A percentile compares a stretch with the other conserved stretches of the same genome.
Conservation (phyloP, 2,888 invertebrate species). For the Steinernema scapterisci region DNA sequence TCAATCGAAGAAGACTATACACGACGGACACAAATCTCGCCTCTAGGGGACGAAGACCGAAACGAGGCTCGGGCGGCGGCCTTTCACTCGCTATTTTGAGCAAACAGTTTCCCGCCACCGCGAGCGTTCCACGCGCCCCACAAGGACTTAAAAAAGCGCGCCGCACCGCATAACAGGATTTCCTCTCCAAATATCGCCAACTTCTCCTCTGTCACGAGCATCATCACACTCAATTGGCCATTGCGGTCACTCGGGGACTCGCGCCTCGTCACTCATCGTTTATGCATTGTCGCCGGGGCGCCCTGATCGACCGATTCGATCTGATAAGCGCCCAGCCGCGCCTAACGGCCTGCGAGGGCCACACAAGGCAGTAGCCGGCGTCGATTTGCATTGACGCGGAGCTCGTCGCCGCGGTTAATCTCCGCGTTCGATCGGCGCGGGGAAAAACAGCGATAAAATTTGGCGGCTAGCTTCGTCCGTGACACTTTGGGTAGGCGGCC, state of each 20-base stretch:
- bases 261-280: background rate
- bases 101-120: too few relatives aligned
- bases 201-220: background rate
- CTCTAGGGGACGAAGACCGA: too few relatives aligned
- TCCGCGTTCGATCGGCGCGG: conserved; percentile 24
- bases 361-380: conserved; percentile 3
- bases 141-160: conserved; percentile 1
- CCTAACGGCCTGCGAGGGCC: background rate
- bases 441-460: conserved; percentile 18
- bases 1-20: too few relatives aligned
- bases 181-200: background rate
- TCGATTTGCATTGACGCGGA: conserved; percentile 7
- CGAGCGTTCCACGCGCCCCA: background rate
- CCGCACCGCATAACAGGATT: conserved; percentile 14
- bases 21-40: too few relatives aligned
- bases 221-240: conserved; percentile 15
- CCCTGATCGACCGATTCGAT: conserved; percentile 22
- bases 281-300: conserved; percentile 31
- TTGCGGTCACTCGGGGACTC: conserved; percentile 12
- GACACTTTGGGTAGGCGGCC: background rate
- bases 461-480: conserved; percentile 8
- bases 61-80: too few relatives aligned
- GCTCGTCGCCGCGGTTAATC: background rate
- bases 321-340: background rate
- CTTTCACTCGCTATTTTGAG: too few relatives aligned